These are phyloP conservation scores for Tetanocera ferruginea DNA, from an alignment of 2,888 invertebrate genomes.

Conservation along the genomic window DNA sequence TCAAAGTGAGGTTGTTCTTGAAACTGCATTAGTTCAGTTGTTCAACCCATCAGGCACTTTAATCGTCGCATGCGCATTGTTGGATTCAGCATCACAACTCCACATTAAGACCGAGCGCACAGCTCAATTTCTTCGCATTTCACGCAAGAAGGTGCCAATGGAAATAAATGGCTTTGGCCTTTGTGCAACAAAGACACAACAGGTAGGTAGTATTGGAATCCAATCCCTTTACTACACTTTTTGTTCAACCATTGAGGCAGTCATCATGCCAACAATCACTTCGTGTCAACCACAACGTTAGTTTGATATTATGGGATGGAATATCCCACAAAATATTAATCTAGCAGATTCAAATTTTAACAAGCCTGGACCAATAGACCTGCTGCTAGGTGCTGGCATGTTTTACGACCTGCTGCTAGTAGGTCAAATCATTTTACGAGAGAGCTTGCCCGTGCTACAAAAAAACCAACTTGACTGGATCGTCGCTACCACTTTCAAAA, in stretches of 20 bases:
- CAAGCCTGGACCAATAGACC: background rate
- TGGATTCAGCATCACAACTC: too few relatives aligned
- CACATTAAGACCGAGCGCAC: too few relatives aligned
- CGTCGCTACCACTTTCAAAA: too few relatives aligned
- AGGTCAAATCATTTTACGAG: background rate
- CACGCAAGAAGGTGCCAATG: background rate
- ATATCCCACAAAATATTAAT: background rate
- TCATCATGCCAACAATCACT: background rate
- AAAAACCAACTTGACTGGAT: too few relatives aligned
- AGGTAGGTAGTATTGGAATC: background rate
- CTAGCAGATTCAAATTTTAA: background rate
- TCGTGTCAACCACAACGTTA: too few relatives aligned
- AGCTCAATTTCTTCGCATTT: too few relatives aligned
- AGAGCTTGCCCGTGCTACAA: background rate
- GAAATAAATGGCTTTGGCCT: background rate
- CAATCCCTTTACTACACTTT: too few relatives aligned
- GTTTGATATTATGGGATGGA: too few relatives aligned
- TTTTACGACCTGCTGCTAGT: background rate
- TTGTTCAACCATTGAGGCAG: background rate
- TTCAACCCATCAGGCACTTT: too few relatives aligned
- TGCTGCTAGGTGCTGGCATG: background rate
- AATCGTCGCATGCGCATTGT: too few relatives aligned
- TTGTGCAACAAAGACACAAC: background rate
- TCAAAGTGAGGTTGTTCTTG: too few relatives aligned
- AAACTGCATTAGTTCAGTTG: too few relatives aligned